Percentiles rank a stretch among this genome's conserved stretches.
phyloP scores from a whole-genome alignment of 2,888 invertebrate species.

The Tenthredo distinguenda region DNA sequence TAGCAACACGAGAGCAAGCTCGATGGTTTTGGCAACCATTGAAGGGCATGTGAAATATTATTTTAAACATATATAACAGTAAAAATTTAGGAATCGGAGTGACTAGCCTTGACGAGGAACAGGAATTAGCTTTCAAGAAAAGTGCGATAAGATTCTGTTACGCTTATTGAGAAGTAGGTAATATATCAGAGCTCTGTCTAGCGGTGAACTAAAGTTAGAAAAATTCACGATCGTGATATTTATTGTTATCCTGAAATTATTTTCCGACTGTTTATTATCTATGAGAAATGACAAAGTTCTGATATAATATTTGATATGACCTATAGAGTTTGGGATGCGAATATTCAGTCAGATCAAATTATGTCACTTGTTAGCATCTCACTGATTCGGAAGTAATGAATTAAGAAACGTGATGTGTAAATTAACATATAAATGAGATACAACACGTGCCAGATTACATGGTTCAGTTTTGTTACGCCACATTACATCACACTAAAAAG shows the following conservation, averaged over 20 bases:
- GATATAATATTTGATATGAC: not conserved
- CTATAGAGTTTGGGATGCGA: not conserved
- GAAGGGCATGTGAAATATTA: not conserved
- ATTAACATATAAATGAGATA: slow-evolving; percentile 25
- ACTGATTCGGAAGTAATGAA: slow-evolving; percentile 28
- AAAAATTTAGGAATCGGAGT: not conserved
- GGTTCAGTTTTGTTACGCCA: not conserved
- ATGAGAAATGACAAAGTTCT: not conserved
- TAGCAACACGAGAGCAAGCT: not conserved
- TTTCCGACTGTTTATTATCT: not conserved
- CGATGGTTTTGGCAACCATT: not conserved
- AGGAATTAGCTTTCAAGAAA: not conserved
- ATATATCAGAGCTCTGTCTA: not conserved
- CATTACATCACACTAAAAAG: slow-evolving; percentile 8
- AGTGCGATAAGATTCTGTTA: not conserved
- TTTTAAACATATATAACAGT: not conserved
- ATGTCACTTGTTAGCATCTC: slow-evolving; percentile 3
- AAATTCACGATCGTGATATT: not conserved
- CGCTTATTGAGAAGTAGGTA: not conserved
- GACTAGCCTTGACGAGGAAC: not conserved
- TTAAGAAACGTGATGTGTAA: slow-evolving; percentile 29
- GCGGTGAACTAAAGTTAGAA: not conserved
- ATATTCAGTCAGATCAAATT: slow-evolving; percentile 12
- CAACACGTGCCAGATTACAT: slow-evolving; percentile 3
- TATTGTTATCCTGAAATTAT: not conserved